Conservation (phyloP, 2,797 vertebrate genomes). For the Crax fasciolata region DNA sequence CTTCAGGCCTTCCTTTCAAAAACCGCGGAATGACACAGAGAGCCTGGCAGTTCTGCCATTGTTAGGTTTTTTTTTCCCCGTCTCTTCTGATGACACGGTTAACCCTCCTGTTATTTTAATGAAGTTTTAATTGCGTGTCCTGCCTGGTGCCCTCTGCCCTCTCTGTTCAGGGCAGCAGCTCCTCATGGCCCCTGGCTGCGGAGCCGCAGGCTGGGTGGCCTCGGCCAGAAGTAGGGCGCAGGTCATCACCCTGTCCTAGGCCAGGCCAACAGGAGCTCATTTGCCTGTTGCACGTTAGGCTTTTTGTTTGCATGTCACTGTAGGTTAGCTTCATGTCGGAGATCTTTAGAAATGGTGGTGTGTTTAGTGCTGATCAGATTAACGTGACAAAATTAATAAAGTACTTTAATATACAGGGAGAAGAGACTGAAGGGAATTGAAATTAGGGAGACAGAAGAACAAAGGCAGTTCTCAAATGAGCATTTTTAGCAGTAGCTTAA, state of each 20-base stretch:
- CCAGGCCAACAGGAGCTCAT: neutral
- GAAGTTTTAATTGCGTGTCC: neutral
- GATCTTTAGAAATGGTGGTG: conserved; percentile 28
- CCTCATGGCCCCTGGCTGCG: neutral
- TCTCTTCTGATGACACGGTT: neutral
- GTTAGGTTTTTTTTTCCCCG: neutral
- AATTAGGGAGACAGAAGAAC: conserved; percentile 76
- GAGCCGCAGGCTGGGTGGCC: neutral
- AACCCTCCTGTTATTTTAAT: conserved; percentile 8
- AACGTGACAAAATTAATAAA: conserved; percentile 78
- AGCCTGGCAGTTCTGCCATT: neutral
- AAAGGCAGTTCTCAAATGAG: conserved; percentile 71
- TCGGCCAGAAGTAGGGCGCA: neutral
- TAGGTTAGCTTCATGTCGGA: neutral
- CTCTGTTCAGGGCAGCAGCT: neutral
- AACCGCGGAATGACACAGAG: neutral
- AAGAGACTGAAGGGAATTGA: conserved; percentile 71
- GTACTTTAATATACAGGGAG: conserved; percentile 62
- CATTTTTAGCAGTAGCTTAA: conserved; percentile 76
- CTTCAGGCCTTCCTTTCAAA: conserved; percentile 31
- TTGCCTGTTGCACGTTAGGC: neutral
- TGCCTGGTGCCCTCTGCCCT: neutral
- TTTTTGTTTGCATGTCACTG: conserved; percentile 18
- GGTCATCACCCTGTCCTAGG: neutral
- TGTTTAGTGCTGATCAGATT: conserved; percentile 73